Percentiles rank a stretch among this genome's conserved stretches.
Evolutionary conservation across 2,888 invertebrate species (phyloP).

Genomic region (Cryptocheilus praepositus): DNA sequence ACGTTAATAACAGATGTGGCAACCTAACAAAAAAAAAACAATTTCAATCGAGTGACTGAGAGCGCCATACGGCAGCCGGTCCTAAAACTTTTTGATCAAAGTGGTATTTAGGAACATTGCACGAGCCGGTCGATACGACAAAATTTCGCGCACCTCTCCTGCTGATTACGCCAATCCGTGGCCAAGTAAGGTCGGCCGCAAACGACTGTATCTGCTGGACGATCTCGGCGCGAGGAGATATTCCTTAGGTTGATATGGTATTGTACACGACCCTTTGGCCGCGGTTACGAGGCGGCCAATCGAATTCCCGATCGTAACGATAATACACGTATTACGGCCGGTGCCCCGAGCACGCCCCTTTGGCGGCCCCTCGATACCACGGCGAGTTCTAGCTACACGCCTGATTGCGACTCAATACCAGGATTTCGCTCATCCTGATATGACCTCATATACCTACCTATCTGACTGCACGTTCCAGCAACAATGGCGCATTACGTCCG

Average conservation of each 20-base stretch:
- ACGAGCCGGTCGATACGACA: too few species aligned
- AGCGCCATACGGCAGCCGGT: too few species aligned
- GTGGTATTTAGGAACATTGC: too few species aligned
- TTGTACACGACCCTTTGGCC: constrained; percentile 24
- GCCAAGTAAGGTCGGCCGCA: too few species aligned
- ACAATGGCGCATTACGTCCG: constrained; percentile 67
- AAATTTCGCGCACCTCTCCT: too few species aligned
- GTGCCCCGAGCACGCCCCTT: constrained; percentile 16
- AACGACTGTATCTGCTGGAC: too few species aligned
- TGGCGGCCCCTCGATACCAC: constrained; percentile 39
- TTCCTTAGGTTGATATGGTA: constrained; percentile 14
- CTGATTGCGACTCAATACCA: constrained; percentile 67
- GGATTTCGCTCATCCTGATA: constrained; percentile 61
- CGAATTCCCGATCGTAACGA: constrained; percentile 53
- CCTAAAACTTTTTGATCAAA: too few species aligned
- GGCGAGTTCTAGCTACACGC: constrained; percentile 52
- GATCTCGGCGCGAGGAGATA: constrained; percentile 10
- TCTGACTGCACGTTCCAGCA: constrained; percentile 58
- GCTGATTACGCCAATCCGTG: too few species aligned
- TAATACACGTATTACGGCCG: constrained; percentile 51
- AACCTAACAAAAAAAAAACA: too few species aligned
- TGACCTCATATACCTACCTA: constrained; percentile 59
- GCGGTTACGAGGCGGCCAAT: constrained; percentile 48
- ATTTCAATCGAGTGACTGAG: too few species aligned
- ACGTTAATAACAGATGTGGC: too few species aligned